A percentile compares a stretch with the other conserved stretches of the same genome.
Evolutionary conservation across 2,113 vertebrate genomes (phyloP).

Genomic region (human): DNA sequence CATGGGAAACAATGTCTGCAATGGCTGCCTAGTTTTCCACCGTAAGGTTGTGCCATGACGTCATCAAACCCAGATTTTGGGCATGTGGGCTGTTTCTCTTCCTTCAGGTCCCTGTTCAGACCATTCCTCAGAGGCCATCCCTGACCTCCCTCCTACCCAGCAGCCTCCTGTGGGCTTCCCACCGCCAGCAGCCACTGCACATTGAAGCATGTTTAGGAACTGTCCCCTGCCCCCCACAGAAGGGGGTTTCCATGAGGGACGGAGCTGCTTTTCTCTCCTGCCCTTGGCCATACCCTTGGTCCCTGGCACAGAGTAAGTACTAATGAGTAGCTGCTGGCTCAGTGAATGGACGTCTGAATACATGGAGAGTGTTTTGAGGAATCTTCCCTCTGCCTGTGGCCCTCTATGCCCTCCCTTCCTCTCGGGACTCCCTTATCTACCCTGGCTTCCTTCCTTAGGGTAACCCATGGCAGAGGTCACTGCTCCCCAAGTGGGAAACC

Average conservation of each 20-base stretch:
- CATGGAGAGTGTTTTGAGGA: background rate
- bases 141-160: too few relatives aligned
- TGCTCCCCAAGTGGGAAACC: background rate
- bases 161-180: background rate
- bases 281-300: background rate
- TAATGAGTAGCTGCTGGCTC: background rate
- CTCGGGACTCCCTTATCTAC: background rate
- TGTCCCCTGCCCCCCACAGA: too few relatives aligned
- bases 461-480: too few relatives aligned
- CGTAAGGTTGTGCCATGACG: accelerated
- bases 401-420: background rate
- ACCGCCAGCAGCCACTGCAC: background rate
- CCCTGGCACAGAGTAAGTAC: background rate
- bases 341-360: background rate
- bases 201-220: background rate
- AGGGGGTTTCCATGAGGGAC: background rate
- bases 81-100: background rate
- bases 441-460: background rate
- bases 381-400: background rate
- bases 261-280: background rate
- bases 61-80: background rate
- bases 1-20: accelerated
- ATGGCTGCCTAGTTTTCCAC: accelerated
- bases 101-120: background rate
- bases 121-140: background rate